These are phyloP conservation scores for Psittacula cyanocephala DNA, from an alignment of 2,113 vertebrate species.

Conservation along the genomic window DNA sequence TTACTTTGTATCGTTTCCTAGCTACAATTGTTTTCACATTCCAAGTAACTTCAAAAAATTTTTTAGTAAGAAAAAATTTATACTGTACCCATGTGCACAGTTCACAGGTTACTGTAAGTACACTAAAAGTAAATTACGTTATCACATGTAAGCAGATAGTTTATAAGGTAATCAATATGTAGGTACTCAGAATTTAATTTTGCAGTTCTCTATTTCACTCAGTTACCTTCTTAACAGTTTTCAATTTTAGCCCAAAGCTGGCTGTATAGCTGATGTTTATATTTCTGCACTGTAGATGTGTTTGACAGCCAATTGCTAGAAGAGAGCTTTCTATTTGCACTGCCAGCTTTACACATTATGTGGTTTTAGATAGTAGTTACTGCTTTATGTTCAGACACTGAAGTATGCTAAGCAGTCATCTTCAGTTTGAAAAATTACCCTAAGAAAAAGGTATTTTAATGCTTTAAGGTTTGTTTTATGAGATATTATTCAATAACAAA, in stretches of 20 bases:
- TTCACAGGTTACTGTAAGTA: neutral
- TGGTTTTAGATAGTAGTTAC: constrained; percentile 22
- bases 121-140: neutral
- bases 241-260: constrained; percentile 37
- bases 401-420: neutral
- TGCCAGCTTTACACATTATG: constrained; percentile 43
- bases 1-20: neutral
- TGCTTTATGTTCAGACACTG: constrained; percentile 23
- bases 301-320: constrained; percentile 51
- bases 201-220: neutral
- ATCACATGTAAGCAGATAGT: neutral
- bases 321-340: constrained; percentile 45
- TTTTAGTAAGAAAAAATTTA: neutral
- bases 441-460: neutral
- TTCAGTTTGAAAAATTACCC: constrained; percentile 25
- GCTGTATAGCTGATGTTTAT: constrained; percentile 41
- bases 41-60: neutral
- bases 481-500: neutral
- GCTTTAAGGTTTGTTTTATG: neutral
- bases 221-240: constrained; percentile 12
- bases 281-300: constrained; percentile 50
- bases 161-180: neutral
- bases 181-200: neutral
- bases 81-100: neutral
- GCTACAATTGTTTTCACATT: neutral